A percentile compares a stretch with the other conserved stretches of the same genome.
phyloP scores from a whole-genome alignment of 2,888 invertebrate species.

The Philopedon plagiatum region DNA sequence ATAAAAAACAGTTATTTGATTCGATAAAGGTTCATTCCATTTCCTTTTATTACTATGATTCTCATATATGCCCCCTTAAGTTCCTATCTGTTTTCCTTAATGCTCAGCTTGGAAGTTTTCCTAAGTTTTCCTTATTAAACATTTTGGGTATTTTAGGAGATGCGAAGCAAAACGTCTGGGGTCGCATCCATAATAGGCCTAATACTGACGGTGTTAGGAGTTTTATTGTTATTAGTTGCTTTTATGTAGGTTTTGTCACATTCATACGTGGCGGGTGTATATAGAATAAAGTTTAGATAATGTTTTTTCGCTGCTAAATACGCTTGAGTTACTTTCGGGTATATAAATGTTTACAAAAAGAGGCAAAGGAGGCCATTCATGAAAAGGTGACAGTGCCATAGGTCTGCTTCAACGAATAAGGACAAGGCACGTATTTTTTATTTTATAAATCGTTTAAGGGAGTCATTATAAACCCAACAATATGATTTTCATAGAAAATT shows the following conservation, averaged over 20 bases:
- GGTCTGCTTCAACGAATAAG: too few relatives aligned
- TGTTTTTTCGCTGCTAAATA: too few relatives aligned
- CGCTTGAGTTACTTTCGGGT: too few relatives aligned
- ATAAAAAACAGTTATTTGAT: constrained; percentile 10
- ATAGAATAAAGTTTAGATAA: too few relatives aligned
- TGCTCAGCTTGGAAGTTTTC: neutral
- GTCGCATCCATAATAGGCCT: constrained; percentile 6
- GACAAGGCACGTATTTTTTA: too few relatives aligned
- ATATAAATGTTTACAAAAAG: too few relatives aligned
- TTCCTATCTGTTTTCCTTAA: constrained; percentile 21
- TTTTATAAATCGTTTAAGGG: too few relatives aligned
- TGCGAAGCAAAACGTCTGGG: neutral
- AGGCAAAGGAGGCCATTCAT: too few relatives aligned
- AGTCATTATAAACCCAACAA: too few relatives aligned
- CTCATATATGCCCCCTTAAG: constrained; percentile 10
- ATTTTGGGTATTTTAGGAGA: constrained; percentile 8
- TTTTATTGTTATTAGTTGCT: neutral
- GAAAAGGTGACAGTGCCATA: too few relatives aligned
- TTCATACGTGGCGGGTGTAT: neutral
- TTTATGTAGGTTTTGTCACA: neutral
- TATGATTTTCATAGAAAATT: too few relatives aligned
- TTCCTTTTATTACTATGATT: constrained; percentile 3
- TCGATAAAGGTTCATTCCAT: neutral
- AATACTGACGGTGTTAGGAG: neutral
- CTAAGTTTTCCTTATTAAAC: constrained; percentile 17